Evolutionary conservation across 2,888 invertebrate species (phyloP), one percentile per base, ranked within the genome.

Genomic region (Heteromurus nitidus): DNA sequence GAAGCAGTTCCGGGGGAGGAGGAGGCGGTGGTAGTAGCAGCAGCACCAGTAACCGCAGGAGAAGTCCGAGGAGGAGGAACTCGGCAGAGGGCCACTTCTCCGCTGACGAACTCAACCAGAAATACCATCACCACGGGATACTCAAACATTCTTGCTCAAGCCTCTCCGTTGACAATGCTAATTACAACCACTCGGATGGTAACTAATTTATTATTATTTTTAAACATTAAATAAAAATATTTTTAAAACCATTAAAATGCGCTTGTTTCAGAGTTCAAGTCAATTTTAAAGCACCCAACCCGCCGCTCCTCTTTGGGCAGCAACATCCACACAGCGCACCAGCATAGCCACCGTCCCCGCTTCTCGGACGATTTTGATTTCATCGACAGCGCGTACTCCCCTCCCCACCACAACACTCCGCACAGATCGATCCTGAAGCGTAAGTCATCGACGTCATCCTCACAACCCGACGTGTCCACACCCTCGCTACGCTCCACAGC

Each of bases 401-500:
- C 64, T 13, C 64, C 31, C 1, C 3, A 2, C 5, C 64, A 64
- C 9, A 11, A 11, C 26, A 11, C 24, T 5, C 22, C 30, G 11
- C 68, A 68, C 16, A 31, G 79, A 7, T 79, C 79, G 11, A 79
- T 79, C 24, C 47, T 79, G 2, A 79, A 79, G 50, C 18, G 79
- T 3, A 79, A 79, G 36, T 42, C 79, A 11, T 79, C 79, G 26
- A 77, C 77, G 18, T 42, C 36, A 7, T 77, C 77, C 3, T 77
- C 77, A 1, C 67, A 67, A 50, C 77, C 67, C 18, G 67, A 67
- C 44, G 81, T 82, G 50, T 85, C 85, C 1, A 84, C 85, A 24
- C 77, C 80, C 18, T 85, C 85, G 7, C 30, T 67, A 0, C 20
- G 69, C 3, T 69, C 62, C 9, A 69, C 79, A 42, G 62, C 70